phyloP scores from a whole-genome alignment of 2,888 invertebrate genomes.

The Gasteruption jaculator region DNA sequence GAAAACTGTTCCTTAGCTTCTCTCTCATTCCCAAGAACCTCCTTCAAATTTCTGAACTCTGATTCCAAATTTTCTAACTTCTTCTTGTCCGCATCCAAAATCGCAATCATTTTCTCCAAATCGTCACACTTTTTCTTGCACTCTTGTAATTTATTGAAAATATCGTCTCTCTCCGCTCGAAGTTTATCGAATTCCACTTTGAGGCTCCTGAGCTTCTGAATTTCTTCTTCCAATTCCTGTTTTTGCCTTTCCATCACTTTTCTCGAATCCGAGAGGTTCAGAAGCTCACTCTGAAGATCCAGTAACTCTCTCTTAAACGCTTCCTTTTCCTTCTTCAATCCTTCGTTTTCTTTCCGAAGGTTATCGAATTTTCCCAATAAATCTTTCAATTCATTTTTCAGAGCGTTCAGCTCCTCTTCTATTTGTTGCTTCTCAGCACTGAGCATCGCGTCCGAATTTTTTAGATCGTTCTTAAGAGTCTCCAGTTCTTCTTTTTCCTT shows the following conservation, averaged over 20 bases:
- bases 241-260: slow-evolving; percentile 19
- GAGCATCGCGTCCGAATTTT: slow-evolving; percentile 11
- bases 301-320: slow-evolving; percentile 15
- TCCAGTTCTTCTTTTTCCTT: slow-evolving; percentile 14
- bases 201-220: slow-evolving; percentile 25
- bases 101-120: too few relatives aligned
- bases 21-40: slow-evolving; percentile 14
- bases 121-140: too few relatives aligned
- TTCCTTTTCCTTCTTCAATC: slow-evolving; percentile 15
- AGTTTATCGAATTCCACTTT: slow-evolving; percentile 25
- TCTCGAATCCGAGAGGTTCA: slow-evolving; percentile 19
- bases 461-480: slow-evolving; percentile 17
- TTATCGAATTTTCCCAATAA: slow-evolving; percentile 24
- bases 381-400: slow-evolving; percentile 30
- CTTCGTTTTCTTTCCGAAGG: slow-evolving; percentile 18
- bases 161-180: slow-evolving; percentile 22
- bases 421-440: slow-evolving; percentile 22
- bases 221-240: slow-evolving; percentile 18
- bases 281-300: slow-evolving; percentile 17
- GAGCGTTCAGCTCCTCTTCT: slow-evolving; percentile 24
- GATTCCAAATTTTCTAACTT: slow-evolving; percentile 8
- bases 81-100: slow-evolving; percentile 12
- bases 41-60: slow-evolving; percentile 20
- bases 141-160: too few relatives aligned
- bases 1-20: slow-evolving; percentile 14